Evolutionary conservation across 1,140 invertebrate genomes (phyloP), one percentile per base, ranked within the genome.

Genomic region (Drosophila tani): DNA sequence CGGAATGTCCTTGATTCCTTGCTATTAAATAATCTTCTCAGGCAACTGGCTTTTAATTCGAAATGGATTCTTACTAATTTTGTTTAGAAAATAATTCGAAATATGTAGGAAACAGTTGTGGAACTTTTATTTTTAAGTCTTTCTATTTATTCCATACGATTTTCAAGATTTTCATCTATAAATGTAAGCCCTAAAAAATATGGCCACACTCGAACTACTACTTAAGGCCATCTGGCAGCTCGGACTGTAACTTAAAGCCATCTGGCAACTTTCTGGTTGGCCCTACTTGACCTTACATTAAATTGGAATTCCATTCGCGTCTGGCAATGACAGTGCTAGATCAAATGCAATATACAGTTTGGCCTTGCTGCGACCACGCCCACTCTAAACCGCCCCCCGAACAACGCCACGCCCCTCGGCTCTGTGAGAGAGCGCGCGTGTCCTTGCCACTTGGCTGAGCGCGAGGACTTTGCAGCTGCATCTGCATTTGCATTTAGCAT

Each of bases 371-470:
- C 8, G 32, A 32, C 21, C 21, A 11, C 38, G 24, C 29, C 57
- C 40, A 40, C 56, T 50, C 35, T n/a, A n/a, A 15, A 56, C 43
- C 21, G 12, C 56, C 2, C 60, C 24, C 46, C 29, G 7, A 32
- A n/a, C 21, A 9, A 11, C 38, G 55, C 41, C 57, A 43, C 58
- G 63, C 79, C 65, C 27, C 64, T 41, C 56, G n/a, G 43, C 27
- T 45, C 17, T 51, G 41, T 53, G 65, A 50, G 62, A 51, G 80
- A 27, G 59, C 19, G 40, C 35, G 55, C 19, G 40, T 70, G 67
- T 71, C 70, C 75, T 83, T 83, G 81, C 76, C 81, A 51, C 81
- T 53, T 76, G 55, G 70, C 9, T 83, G 71, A 59, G 58, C 76
- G 75, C 75, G 57, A 68, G 40, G 56, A 62, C 29, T 56, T 62